Percentiles rank a stretch among this genome's conserved stretches.
Evolutionary conservation across 2,797 vertebrate genomes (phyloP).

Genomic region (Etheostoma perlongum): DNA sequence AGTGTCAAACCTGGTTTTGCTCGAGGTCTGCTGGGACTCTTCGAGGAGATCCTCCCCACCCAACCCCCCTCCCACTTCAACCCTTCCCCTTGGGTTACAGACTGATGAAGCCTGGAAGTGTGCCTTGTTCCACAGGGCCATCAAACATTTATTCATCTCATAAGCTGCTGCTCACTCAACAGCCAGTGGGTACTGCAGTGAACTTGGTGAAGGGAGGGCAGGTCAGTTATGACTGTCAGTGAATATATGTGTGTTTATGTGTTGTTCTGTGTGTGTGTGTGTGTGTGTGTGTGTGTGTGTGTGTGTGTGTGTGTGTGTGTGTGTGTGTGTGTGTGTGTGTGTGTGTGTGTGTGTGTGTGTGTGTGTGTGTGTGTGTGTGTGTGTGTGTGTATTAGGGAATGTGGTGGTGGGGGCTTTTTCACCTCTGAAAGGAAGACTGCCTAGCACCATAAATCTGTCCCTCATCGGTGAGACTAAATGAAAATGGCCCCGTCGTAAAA

Average conservation of each 20-base stretch:
- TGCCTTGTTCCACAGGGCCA: conserved; percentile 64
- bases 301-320: conserved; percentile 55
- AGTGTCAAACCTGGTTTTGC: conserved; percentile 76
- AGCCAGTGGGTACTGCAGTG: conserved; percentile 30
- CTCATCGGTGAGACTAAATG: conserved; percentile 86
- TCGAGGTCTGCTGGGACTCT: conserved; percentile 61
- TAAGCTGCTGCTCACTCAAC: conserved; percentile 48
- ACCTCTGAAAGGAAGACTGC: conserved; percentile 80
- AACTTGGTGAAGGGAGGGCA: conserved; percentile 22
- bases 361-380: conserved; percentile 53
- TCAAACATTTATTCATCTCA: conserved; percentile 75
- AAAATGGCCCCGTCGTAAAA: conserved; percentile 88
- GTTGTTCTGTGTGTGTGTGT: conserved; percentile 35
- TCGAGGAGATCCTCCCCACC: conserved; percentile 67
- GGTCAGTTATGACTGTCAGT: conserved; percentile 32
- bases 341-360: conserved; percentile 48
- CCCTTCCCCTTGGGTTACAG: conserved; percentile 20
- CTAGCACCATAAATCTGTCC: conserved; percentile 85
- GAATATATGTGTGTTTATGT: conserved; percentile 16
- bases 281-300: conserved; percentile 36
- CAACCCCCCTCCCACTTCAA: conserved; percentile 12
- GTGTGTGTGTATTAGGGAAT: conserved; percentile 62
- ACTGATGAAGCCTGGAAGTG: conserved; percentile 65
- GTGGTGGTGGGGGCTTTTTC: conserved; percentile 52
- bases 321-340: conserved; percentile 65